A percentile compares a stretch with the other conserved stretches of the same genome.
These are phyloP conservation scores for Erinaceus europaeus DNA, from an alignment of 2,113 vertebrate genomes.

Conservation along the genomic window DNA sequence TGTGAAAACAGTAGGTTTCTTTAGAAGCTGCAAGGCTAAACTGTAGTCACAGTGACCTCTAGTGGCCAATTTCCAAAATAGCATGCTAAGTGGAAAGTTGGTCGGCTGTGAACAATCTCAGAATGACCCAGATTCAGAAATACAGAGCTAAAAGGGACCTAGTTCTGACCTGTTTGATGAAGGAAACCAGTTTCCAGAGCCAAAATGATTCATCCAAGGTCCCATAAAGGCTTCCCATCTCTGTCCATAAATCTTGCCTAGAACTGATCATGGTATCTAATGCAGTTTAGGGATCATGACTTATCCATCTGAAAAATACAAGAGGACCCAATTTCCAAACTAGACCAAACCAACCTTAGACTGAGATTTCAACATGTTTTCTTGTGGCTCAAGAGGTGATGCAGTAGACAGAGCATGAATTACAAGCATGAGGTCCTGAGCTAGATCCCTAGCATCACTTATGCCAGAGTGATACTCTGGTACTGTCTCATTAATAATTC, in stretches of 20 bases:
- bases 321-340: not conserved
- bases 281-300: not conserved
- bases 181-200: not conserved
- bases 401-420: no score
- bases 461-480: no score
- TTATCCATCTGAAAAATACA: not conserved
- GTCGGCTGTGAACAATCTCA: not conserved
- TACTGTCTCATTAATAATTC: no score
- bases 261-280: not conserved
- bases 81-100: not conserved
- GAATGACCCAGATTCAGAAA: slow-evolving; percentile 1
- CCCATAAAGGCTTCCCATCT: not conserved
- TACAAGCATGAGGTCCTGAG: no score
- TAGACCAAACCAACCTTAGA: not conserved
- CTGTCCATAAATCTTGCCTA: not conserved
- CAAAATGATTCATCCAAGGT: not conserved
- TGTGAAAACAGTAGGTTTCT: not conserved
- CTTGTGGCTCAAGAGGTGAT: no score
- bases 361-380: not conserved
- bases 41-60: slow-evolving; percentile 57
- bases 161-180: not conserved
- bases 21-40: not conserved
- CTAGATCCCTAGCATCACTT: no score
- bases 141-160: not conserved
- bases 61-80: slow-evolving; percentile 46